A percentile compares a stretch with the other conserved stretches of the same genome.
Conservation (phyloP, 2,113 vertebrate species). For the Platichthys stellatus region DNA sequence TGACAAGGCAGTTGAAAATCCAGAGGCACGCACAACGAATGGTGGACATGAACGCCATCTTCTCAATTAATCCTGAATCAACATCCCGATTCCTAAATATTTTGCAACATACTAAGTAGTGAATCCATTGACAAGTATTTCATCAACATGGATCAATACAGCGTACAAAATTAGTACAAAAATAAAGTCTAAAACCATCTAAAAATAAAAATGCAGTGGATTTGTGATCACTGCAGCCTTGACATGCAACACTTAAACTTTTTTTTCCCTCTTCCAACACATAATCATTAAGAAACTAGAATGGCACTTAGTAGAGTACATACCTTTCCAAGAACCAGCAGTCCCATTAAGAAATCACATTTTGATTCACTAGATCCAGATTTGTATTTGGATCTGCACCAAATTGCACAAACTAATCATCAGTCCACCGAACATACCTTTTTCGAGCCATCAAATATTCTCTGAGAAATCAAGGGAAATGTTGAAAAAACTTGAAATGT, state of each 20-base stretch:
- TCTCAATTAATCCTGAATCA: conserved; percentile 8
- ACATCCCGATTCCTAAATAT: background rate
- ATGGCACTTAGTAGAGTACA: no score
- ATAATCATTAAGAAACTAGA: background rate
- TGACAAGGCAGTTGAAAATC: conserved; percentile 18
- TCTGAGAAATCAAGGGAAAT: no score
- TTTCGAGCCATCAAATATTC: no score
- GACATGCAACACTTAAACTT: background rate
- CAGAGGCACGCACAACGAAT: background rate
- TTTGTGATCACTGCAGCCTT: background rate
- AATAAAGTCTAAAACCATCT: background rate
- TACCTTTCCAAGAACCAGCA: no score
- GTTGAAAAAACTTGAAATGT: background rate
- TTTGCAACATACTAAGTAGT: background rate
- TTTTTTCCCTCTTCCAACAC: conserved; percentile 5
- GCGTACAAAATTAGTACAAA: no score
- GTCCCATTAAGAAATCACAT: no score
- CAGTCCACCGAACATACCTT: no score
- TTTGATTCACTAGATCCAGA: background rate
- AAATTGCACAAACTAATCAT: no score
- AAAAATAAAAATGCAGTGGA: background rate
- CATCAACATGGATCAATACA: background rate
- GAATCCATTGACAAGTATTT: background rate
- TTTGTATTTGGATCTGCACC: no score
- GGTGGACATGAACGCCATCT: conserved; percentile 5